Base-by-base conservation (phyloP, 1,140 invertebrate genomes). In the Magallana gigas region DNA sequence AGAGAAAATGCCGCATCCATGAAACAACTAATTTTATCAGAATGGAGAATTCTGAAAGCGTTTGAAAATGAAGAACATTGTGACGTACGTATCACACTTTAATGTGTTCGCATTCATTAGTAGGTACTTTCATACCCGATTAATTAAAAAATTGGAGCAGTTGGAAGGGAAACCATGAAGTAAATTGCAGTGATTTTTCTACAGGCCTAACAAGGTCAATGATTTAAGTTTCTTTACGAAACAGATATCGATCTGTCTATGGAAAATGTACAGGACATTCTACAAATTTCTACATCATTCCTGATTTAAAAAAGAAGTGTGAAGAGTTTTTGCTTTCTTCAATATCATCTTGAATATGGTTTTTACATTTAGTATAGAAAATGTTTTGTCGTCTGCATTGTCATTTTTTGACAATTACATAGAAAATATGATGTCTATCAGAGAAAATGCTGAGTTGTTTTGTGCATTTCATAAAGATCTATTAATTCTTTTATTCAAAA, bases 11-110 rank as follows among this genome's bases (percentile, higher is more conserved):
- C 36, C 23, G 23, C 23, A 23, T 23, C 23, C 23, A 23, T 23
- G 23, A 23, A 1, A 23, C 23, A 18, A 68, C 1, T 68, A n/a
- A 68, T n/a, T n/a, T 68, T 68, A 68, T 18, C n/a, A 14, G 12
- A 68, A 14, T 68, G 62, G n/a, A 68, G n/a, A 68, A 68, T 68
- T 68, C 1, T 68, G 12, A 14, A 7, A 1, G 62, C 62, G 16
- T 68, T 68, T 18, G 12, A 68, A 68, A 18, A 68, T 68, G 1
- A 68, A 68, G 62, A 68, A 68, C 62, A n/a, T 18, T 68, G 62
- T 68, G 62, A 68, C 18, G 62, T 68, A 14, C 62, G 62, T 18
- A 68, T 68, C 62, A 68, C 62, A 68, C n/a, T 68, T n/a, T 68
- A 8, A 68, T 68, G n/a, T 14, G n/a, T 68, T 3, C n/a, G n/a